Evolutionary conservation across 2,888 invertebrate species (phyloP).

Genomic region (Hypomecis atomaria): DNA sequence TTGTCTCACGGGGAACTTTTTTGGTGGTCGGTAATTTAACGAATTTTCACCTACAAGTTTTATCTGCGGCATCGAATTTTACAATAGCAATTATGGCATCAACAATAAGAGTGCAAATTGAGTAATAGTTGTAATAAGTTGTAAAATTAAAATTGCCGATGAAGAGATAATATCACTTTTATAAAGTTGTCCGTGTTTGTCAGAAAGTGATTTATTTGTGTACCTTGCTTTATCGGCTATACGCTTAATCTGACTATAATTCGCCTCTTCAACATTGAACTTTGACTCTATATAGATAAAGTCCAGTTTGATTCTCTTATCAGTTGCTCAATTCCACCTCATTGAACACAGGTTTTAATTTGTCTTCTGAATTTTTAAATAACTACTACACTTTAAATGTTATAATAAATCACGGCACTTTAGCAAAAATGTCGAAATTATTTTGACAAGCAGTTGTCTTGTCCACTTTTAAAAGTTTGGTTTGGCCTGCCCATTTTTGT

Average conservation of each 20-base stretch:
- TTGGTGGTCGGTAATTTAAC: slow-evolving; percentile 65
- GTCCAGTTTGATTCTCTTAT: slow-evolving; percentile 15
- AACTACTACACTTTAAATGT: slow-evolving; percentile 38
- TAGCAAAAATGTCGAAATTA: slow-evolving; percentile 40
- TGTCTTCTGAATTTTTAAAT: slow-evolving; percentile 36
- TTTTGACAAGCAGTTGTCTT: slow-evolving; percentile 25
- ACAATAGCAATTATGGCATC: slow-evolving; percentile 42
- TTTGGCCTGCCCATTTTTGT: not conserved
- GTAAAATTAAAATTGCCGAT: slow-evolving; percentile 43
- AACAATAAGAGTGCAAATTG: slow-evolving; percentile 50
- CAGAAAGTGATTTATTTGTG: slow-evolving; percentile 57
- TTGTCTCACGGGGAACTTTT: slow-evolving; percentile 55
- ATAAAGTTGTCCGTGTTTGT: slow-evolving; percentile 65
- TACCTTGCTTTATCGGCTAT: slow-evolving; percentile 43
- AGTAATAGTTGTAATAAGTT: slow-evolving; percentile 33
- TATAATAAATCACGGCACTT: slow-evolving; percentile 39
- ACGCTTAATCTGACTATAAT: slow-evolving; percentile 44
- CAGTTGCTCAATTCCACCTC: slow-evolving; percentile 9
- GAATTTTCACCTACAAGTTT: slow-evolving; percentile 48
- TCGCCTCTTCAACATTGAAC: slow-evolving; percentile 26
- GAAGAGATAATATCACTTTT: slow-evolving; percentile 56
- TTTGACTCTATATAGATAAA: slow-evolving; percentile 7
- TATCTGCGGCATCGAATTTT: slow-evolving; percentile 44
- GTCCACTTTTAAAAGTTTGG: slow-evolving; percentile 13
- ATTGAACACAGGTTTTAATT: slow-evolving; percentile 39